Evolutionary conservation across 2,888 invertebrate species (phyloP).

Genomic region (Cylindroiulus punctatus): DNA sequence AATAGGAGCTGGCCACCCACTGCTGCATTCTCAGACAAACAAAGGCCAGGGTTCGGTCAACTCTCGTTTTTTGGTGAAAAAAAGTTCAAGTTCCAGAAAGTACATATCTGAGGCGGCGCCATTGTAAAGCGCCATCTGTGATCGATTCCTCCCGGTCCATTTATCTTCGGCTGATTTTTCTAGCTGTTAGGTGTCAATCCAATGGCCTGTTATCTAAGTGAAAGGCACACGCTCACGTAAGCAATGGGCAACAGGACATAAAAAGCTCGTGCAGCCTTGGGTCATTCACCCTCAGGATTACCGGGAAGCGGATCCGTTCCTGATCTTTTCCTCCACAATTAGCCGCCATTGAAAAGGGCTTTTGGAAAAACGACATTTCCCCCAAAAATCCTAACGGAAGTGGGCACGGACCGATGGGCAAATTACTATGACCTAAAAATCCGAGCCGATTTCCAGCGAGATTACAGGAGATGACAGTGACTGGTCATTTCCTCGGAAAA

Average conservation of each 20-base stretch:
- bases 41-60: slow-evolving; percentile 1
- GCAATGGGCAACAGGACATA: slow-evolving; percentile 35
- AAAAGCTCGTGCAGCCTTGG: neutral
- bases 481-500: slow-evolving; percentile 25
- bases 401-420: slow-evolving; percentile 24
- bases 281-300: slow-evolving; percentile 39
- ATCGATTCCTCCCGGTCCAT: slow-evolving; percentile 11
- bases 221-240: slow-evolving; percentile 28
- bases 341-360: neutral
- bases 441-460: neutral
- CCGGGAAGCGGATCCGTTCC: slow-evolving; percentile 20
- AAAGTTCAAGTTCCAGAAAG: neutral
- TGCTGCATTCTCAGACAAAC: neutral
- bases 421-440: slow-evolving; percentile 31
- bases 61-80: neutral
- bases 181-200: slow-evolving; percentile 3
- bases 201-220: slow-evolving; percentile 26
- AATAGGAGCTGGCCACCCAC: neutral
- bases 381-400: slow-evolving; percentile 4
- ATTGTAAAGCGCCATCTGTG: slow-evolving; percentile 39
- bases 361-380: neutral
- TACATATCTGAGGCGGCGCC: neutral
- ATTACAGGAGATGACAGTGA: neutral
- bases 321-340: neutral
- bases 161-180: neutral